These are phyloP conservation scores for Coturnix japonica DNA, from an alignment of 2,113 vertebrate genomes.

Conservation along the genomic window DNA sequence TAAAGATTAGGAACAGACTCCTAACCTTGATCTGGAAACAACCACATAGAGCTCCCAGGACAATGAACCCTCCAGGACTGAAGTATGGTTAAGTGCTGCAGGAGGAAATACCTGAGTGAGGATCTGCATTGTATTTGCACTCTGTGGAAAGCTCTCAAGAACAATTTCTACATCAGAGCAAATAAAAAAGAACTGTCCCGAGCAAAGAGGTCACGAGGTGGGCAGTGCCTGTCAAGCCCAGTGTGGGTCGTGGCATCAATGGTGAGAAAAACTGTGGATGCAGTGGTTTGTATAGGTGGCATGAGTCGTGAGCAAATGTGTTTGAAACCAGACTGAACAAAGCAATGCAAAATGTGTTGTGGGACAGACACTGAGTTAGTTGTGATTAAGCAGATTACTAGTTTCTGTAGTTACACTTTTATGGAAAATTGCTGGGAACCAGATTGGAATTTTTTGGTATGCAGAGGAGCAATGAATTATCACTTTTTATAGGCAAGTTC, in stretches of 20 bases:
- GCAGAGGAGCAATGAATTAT: not conserved
- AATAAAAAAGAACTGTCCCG: not conserved
- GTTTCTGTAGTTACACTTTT: not conserved
- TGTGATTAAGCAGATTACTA: not conserved
- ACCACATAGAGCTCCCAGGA: too few relatives aligned
- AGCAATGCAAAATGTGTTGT: not conserved
- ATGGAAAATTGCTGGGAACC: not conserved
- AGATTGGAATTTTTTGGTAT: not conserved
- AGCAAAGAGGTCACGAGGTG: not conserved
- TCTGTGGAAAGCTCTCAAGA: not conserved
- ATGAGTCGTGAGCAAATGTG: not conserved
- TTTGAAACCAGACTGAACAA: not conserved
- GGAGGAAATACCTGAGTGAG: not conserved
- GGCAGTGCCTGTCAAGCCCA: not conserved
- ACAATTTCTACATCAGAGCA: not conserved
- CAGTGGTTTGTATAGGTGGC: not conserved
- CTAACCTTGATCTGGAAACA: not conserved
- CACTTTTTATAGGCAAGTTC: not conserved
- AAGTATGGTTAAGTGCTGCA: not conserved
- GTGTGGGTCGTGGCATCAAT: not conserved
- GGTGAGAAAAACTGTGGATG: not conserved
- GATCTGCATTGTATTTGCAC: not conserved
- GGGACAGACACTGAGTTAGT: not conserved
- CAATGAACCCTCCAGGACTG: not conserved
- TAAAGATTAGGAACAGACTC: not conserved